Conservation (phyloP, 2,797 vertebrate genomes). For the Spinus pinus region DNA sequence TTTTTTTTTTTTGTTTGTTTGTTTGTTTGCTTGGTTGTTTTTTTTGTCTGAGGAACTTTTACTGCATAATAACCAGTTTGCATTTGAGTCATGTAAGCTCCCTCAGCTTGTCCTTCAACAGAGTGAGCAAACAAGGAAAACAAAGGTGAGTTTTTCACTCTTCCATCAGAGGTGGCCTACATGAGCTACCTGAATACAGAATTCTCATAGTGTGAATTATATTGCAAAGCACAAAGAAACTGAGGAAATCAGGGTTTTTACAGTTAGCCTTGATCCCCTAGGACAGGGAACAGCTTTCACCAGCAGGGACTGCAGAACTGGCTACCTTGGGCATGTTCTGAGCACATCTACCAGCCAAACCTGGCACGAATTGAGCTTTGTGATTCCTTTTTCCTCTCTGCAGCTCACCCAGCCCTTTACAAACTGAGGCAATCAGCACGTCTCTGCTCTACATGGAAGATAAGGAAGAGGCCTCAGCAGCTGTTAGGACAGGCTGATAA, state of each 20-base stretch:
- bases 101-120: neutral
- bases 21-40: neutral
- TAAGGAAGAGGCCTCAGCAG: neutral
- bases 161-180: neutral
- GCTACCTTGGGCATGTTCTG: fast-evolving
- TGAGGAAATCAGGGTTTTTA: neutral
- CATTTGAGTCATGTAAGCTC: neutral
- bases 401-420: neutral
- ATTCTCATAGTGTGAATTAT: neutral
- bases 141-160: neutral
- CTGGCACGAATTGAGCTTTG: fast-evolving
- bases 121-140: neutral
- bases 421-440: neutral
- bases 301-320: fast-evolving
- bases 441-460: fast-evolving
- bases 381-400: neutral
- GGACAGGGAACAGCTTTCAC: fast-evolving
- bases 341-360: neutral
- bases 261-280: neutral
- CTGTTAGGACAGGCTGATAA: neutral
- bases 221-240: neutral
- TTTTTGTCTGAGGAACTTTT: neutral
- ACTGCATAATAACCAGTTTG: neutral
- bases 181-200: neutral
- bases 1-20: neutral